Evolutionary conservation across 2,888 invertebrate species (phyloP).

Genomic region (Yponomeuta cagnagella): DNA sequence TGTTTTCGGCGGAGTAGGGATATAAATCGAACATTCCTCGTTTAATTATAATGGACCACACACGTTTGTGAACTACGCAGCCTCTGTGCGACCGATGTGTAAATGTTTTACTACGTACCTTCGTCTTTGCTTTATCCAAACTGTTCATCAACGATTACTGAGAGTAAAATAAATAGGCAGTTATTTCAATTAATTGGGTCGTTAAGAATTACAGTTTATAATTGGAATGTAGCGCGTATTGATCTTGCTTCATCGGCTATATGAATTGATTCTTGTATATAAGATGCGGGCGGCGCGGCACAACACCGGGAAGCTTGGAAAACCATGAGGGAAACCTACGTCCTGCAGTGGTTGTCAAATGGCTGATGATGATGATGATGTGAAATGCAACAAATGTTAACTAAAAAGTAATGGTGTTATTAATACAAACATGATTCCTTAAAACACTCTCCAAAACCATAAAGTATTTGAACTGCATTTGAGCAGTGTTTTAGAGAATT

Average conservation of each 20-base stretch:
- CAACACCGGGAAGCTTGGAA: too few species aligned
- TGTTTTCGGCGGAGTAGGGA: neutral
- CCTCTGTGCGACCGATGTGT: neutral
- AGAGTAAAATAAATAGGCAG: neutral
- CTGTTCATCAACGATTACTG: neutral
- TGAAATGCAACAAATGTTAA: too few species aligned
- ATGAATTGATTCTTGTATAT: neutral
- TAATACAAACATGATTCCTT: too few species aligned
- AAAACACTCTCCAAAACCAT: too few species aligned
- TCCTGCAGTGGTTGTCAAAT: too few species aligned
- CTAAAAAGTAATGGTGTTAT: too few species aligned
- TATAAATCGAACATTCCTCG: neutral
- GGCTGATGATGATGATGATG: too few species aligned
- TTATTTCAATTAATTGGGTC: neutral
- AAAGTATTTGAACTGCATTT: too few species aligned
- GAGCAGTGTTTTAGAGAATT: too few species aligned
- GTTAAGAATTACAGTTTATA: neutral
- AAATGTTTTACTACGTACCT: neutral
- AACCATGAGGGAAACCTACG: too few species aligned
- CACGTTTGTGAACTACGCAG: neutral
- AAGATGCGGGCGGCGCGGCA: too few species aligned
- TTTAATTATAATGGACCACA: conserved; percentile 1
- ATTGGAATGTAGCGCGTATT: neutral
- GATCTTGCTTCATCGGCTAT: neutral
- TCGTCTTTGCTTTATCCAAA: neutral